A percentile compares a stretch with the other conserved stretches of the same genome.
Evolutionary conservation across 2,797 vertebrate species (phyloP).

Genomic region (Cossypha heuglini): DNA sequence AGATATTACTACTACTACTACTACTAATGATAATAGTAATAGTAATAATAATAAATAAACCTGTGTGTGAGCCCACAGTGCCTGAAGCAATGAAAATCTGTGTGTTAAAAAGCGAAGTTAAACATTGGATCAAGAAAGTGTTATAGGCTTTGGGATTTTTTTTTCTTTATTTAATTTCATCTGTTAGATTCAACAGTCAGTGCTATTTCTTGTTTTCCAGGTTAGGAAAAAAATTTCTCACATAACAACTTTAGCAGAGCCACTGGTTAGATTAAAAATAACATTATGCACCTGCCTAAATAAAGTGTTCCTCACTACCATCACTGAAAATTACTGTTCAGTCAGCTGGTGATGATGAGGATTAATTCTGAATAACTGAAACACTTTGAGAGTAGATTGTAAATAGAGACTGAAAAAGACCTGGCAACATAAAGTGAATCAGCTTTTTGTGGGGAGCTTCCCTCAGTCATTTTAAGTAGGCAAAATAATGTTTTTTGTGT

Average conservation of each 20-base stretch:
- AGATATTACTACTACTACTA: background rate
- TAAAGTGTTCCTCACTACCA: background rate
- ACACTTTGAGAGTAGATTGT: background rate
- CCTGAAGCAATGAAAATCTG: background rate
- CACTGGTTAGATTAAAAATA: background rate
- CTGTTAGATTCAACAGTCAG: background rate
- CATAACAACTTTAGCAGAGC: background rate
- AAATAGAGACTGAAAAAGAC: background rate
- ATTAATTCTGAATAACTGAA: background rate
- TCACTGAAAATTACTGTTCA: background rate
- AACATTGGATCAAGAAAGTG: background rate
- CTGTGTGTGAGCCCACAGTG: background rate
- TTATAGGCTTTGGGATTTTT: background rate
- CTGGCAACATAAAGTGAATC: background rate
- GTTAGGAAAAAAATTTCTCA: background rate
- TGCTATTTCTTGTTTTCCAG: background rate
- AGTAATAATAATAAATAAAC: background rate
- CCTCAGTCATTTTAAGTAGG: background rate
- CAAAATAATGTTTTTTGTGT: background rate
- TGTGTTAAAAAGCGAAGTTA: background rate
- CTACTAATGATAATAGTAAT: background rate
- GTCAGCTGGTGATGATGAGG: background rate
- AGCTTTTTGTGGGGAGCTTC: background rate
- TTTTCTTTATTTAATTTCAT: background rate
- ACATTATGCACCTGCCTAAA: background rate